Conservation (phyloP, 2,888 invertebrate genomes). For the Drosophila ochracea region DNA sequence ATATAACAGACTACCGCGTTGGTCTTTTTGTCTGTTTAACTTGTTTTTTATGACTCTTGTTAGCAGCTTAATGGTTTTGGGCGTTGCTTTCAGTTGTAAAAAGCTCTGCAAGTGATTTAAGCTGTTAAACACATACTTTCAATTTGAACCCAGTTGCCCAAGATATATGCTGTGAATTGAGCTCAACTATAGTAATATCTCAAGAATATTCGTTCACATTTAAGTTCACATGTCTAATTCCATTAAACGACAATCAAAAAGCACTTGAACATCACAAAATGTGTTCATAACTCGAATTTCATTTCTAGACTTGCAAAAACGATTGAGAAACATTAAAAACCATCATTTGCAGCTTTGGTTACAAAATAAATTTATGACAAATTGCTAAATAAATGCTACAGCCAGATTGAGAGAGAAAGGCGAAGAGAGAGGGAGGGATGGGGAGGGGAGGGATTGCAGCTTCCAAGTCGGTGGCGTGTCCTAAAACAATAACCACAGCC, state of each 20-base stretch:
- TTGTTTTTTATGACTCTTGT: constrained; percentile 54
- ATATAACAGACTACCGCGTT: constrained; percentile 25
- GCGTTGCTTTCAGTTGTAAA: background rate
- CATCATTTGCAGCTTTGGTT: constrained; percentile 78
- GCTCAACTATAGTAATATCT: background rate
- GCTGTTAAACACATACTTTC: background rate
- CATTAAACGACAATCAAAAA: constrained; percentile 53
- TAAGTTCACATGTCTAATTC: background rate
- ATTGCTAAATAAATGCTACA: constrained; percentile 77
- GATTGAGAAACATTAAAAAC: constrained; percentile 72
- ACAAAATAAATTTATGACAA: constrained; percentile 79
- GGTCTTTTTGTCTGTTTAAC: constrained; percentile 26
- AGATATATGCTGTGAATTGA: background rate
- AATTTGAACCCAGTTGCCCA: background rate
- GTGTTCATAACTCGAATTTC: constrained; percentile 56
- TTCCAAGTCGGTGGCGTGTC: constrained; percentile 5
- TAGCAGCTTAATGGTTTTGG: constrained; percentile 27
- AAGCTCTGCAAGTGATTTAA: constrained; percentile 38
- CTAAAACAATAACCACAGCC: constrained; percentile 64
- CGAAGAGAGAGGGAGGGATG: no score
- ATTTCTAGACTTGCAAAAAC: constrained; percentile 55
- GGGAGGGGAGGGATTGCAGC: background rate
- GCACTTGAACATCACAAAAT: constrained; percentile 44
- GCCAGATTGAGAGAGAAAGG: background rate
- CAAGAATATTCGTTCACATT: background rate